Base-by-base conservation (phyloP, 2,888 invertebrate species). In the Deilephila porcellus region DNA sequence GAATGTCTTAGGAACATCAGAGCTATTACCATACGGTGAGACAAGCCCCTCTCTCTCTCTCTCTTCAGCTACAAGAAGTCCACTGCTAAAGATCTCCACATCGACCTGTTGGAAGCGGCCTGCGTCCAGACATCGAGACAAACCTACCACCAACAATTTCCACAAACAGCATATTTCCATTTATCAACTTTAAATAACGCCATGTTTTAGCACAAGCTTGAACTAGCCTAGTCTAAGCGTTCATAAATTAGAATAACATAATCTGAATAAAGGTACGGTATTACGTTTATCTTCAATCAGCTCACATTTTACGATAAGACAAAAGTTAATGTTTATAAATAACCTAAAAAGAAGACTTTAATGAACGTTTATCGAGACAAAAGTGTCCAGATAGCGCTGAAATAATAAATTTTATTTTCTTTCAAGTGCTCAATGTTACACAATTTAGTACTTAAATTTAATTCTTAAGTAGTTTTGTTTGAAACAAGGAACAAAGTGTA, bases 341-440 rank as follows among this genome's bases (percentile, higher is more conserved):
- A 64, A 37, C 56, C n/a, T 56, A n/a, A 64, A 64, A n/a, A 63
- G 34, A 20, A 25, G 14, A 17, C 67, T 17, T 52, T 67, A 67
- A 67, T 52, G 67, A 67, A 45, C 20, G 20, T 67, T 17, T 20
- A 56, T 56, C 56, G 56, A n/a, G n/a, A 56, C 56, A 64, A 45
- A 45, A 67, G 25, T 67, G 67, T 67, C 45, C 25, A 67, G 67
- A 67, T 67, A 67, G 67, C 67, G 67, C 17, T 5, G 25, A 45
- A 67, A 67, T 52, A 67, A 67, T 67, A 52, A 67, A 67, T 67
- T 67, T 52, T 25, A 25, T 67, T 67, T 45, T 67, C 67, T 67
- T 52, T 67, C 67, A 67, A 67, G 67, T 67, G 67, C 25, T 25
- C 52, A 45, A 67, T 52, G 19, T 17, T 52, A 20, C 17, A 29